A percentile compares a stretch with the other conserved stretches of the same genome.
phyloP scores from a whole-genome alignment of 2,888 invertebrate species.

The Dynastes tityus region DNA sequence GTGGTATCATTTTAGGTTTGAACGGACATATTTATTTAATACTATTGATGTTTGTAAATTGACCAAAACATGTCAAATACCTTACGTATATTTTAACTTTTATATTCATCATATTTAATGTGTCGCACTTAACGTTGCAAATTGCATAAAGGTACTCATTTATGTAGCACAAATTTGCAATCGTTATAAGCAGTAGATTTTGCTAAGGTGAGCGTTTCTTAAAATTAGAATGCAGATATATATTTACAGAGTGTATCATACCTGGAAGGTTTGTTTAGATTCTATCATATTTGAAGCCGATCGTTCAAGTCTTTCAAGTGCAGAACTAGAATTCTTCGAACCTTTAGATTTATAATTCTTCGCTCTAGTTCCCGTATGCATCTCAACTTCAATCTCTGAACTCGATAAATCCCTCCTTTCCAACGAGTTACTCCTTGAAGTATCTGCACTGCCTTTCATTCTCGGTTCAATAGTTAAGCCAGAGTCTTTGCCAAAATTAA shows the following conservation, averaged over 20 bases:
- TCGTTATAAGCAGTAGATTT: too few relatives aligned
- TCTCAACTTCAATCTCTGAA: constrained; percentile 41
- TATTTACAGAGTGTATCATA: constrained; percentile 50
- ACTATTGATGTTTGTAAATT: too few relatives aligned
- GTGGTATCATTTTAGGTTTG: too few relatives aligned
- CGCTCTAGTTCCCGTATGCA: constrained; percentile 41
- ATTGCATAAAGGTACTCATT: too few relatives aligned
- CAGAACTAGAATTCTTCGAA: constrained; percentile 58
- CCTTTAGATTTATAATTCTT: constrained; percentile 56
- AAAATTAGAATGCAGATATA: too few relatives aligned
- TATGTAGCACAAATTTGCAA: too few relatives aligned
- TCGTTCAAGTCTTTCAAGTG: constrained; percentile 66
- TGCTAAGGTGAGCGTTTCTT: too few relatives aligned
- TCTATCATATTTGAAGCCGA: constrained; percentile 66
- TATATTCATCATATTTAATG: too few relatives aligned
- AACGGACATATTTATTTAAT: too few relatives aligned
- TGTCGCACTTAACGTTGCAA: too few relatives aligned
- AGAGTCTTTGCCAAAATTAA: constrained; percentile 50
- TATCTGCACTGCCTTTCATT: constrained; percentile 37
- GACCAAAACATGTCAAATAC: too few relatives aligned
- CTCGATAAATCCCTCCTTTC: constrained; percentile 45
- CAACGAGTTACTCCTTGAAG: constrained; percentile 45
- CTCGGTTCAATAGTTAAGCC: constrained; percentile 45
- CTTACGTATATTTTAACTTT: too few relatives aligned
- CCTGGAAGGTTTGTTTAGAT: constrained; percentile 67